Base-by-base conservation (phyloP, 2,797 vertebrate genomes). In the Agapornis canus region DNA sequence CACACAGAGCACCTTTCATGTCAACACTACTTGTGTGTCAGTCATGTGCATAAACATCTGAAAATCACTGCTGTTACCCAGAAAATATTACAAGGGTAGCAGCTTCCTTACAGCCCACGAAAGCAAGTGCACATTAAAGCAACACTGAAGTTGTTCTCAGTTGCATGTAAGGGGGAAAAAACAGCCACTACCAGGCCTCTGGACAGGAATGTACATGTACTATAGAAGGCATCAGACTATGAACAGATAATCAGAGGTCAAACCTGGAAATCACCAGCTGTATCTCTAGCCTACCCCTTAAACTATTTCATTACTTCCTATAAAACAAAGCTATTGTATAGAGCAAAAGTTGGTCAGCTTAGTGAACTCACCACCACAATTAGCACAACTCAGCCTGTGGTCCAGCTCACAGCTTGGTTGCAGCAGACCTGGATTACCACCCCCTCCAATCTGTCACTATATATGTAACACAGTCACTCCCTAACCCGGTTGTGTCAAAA, bases 401-500 rank as follows among this genome's bases (percentile, higher is more conserved):
- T 65, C 56, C 79, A 66, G 43, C 39, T 57, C 54, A 18, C 1
- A 1, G 48, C 39, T 48, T 1, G 0, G 79, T 39, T 63, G 75
- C 78, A 47, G 73, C 32, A 77, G 61, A 85, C 66, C 65, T 93
- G 76, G 31, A 47, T 40, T 65, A 31, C 59, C 60, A 0, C 85
- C 73, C 40, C 39, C 82, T 79, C 70, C 88, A 70, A 95, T 94
- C 93, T 91, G 91, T 61, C 18, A 0, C 85, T 90, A 0, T 35
- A 19, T 84, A 80, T 81, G 39, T 2, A 35, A 35, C 0, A 0
- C 89, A 64, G 82, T 69, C 31, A 0, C 70, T 95, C 43, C 82
- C 80, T 94, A 96, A 95, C 96, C 96, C 35, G 77, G 91, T 96
- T 96, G 95, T 92, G 95, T 96, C 96, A 95, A 84, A 92, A 91